Conservation (phyloP, 2,113 vertebrate genomes). For the Alexandromys fortis region DNA sequence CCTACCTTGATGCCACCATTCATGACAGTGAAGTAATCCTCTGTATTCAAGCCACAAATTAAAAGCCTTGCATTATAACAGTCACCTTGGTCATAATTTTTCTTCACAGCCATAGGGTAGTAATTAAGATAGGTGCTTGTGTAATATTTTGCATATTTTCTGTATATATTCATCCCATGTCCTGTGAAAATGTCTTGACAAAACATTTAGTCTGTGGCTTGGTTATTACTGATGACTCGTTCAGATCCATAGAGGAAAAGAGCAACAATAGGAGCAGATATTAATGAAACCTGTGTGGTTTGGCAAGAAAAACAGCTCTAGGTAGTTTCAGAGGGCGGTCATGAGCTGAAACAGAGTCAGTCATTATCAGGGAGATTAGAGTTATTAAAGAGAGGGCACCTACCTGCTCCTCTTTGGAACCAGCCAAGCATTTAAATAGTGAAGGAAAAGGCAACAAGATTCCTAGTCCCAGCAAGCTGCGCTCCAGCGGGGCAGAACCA, state of each 20-base stretch:
- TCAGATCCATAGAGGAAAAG: neutral
- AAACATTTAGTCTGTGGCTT: neutral
- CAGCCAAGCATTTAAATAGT: neutral
- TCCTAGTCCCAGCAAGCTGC: neutral
- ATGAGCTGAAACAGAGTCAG: neutral
- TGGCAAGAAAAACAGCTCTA: neutral
- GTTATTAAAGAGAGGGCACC: too few species aligned
- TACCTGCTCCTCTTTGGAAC: neutral
- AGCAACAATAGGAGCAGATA: neutral
- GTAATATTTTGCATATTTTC: neutral
- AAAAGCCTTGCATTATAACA: neutral
- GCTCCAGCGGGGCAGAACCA: neutral
- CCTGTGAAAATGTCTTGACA: neutral
- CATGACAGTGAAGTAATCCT: neutral
- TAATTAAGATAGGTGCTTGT: neutral
- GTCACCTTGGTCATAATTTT: neutral
- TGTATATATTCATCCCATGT: neutral
- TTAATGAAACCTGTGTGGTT: neutral
- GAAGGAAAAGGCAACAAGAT: neutral
- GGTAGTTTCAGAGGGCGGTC: neutral
- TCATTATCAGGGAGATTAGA: too few species aligned
- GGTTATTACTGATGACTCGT: neutral
- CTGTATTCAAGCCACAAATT: neutral
- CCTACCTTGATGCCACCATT: neutral
- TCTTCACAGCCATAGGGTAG: neutral